phyloP scores from a whole-genome alignment of 2,888 invertebrate genomes.

The Rotaria macrura region DNA sequence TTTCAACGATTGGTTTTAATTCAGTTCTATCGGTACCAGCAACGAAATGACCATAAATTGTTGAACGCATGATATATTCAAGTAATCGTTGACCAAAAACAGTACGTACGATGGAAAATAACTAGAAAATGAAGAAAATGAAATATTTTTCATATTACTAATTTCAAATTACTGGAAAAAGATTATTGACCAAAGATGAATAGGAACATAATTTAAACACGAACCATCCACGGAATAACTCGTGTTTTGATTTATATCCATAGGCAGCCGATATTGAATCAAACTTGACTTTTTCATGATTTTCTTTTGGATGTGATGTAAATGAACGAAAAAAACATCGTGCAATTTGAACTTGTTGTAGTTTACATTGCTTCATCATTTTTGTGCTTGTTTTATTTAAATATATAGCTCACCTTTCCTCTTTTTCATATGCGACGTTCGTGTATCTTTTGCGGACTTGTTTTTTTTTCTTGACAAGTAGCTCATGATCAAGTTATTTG shows the following conservation, averaged over 20 bases:
- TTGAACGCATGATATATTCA: constrained; percentile 71
- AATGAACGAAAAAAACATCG: neutral
- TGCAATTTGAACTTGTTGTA: too few relatives aligned
- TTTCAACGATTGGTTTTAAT: constrained; percentile 54
- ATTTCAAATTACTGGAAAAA: constrained; percentile 59
- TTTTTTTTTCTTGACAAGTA: too few relatives aligned
- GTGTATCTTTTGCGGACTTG: too few relatives aligned
- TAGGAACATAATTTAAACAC: constrained; percentile 82
- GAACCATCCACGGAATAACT: constrained; percentile 74
- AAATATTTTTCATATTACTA: neutral
- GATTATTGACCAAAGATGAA: constrained; percentile 76
- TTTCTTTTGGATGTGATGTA: neutral
- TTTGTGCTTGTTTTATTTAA: too few relatives aligned
- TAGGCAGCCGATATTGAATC: constrained; percentile 78
- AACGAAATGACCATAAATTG: constrained; percentile 98
- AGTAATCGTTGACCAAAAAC: constrained; percentile 74
- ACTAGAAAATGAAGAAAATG: constrained; percentile 37
- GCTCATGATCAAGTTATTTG: too few relatives aligned
- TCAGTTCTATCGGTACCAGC: constrained; percentile 79
- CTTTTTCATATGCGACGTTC: too few relatives aligned
- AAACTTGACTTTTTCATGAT: constrained; percentile 53
- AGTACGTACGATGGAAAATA: constrained; percentile 62
- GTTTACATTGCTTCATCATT: neutral
- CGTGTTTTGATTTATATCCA: constrained; percentile 85
- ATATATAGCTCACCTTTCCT: too few relatives aligned